These are phyloP conservation scores for Allobates femoralis DNA, from an alignment of 2,797 vertebrate species.

Conservation along the genomic window DNA sequence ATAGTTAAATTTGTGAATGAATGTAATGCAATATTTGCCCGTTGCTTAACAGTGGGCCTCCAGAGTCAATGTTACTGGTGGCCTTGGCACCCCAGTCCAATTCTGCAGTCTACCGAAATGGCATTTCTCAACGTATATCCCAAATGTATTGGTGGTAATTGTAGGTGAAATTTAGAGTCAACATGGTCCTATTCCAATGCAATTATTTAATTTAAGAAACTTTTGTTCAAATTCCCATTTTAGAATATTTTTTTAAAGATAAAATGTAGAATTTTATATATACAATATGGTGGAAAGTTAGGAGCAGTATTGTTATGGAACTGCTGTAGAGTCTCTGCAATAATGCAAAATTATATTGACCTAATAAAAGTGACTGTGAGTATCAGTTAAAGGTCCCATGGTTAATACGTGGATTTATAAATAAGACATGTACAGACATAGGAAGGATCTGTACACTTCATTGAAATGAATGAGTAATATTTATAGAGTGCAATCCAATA, in stretches of 20 bases:
- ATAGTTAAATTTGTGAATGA: too few relatives aligned
- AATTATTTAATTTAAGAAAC: background rate
- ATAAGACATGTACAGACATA: conserved; percentile 10
- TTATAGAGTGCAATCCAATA: conserved; percentile 38
- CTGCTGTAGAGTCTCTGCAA: background rate
- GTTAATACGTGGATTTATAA: background rate
- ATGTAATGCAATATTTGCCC: too few relatives aligned
- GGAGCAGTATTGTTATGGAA: background rate
- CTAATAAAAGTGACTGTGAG: background rate
- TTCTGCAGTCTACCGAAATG: background rate
- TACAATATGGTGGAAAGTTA: background rate
- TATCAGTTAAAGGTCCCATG: background rate
- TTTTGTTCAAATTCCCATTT: background rate
- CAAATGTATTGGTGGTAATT: too few relatives aligned
- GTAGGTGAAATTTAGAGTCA: background rate
- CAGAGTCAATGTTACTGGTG: too few relatives aligned
- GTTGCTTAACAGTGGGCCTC: too few relatives aligned
- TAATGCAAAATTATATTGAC: background rate
- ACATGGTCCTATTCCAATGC: background rate
- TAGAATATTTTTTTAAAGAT: background rate
- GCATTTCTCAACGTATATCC: background rate
- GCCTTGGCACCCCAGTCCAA: too few relatives aligned
- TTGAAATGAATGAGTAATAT: conserved; percentile 36
- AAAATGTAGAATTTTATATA: background rate
- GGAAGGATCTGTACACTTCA: conserved; percentile 12